These are phyloP conservation scores for Pemphigus obesinymphae DNA, from an alignment of 1,140 invertebrate genomes.

Conservation along the genomic window DNA sequence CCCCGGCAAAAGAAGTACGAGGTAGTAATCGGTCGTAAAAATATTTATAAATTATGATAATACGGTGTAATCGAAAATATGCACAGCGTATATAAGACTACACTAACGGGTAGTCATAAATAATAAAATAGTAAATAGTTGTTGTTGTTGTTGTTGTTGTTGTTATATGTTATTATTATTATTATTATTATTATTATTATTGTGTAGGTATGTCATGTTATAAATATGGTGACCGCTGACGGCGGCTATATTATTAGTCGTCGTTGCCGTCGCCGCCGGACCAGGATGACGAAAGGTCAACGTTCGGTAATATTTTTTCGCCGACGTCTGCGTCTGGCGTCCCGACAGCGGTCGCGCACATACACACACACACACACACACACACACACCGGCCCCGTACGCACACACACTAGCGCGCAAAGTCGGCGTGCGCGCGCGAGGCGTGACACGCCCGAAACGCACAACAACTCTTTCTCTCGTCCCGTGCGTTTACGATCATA, in stretches of 20 bases:
- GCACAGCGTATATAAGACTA: too few species aligned
- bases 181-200: background rate
- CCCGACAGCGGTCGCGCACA: background rate
- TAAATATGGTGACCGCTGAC: too few species aligned
- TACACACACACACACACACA: background rate
- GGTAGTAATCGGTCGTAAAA: too few species aligned
- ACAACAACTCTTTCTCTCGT: too few species aligned
- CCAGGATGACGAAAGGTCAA: slow-evolving; percentile 31
- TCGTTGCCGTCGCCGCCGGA: background rate
- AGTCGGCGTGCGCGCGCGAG: background rate
- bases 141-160: too few species aligned
- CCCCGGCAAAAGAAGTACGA: too few species aligned
- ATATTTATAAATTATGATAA: too few species aligned
- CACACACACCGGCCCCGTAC: background rate
- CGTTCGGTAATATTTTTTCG: slow-evolving; percentile 36
- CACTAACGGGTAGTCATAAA: too few species aligned
- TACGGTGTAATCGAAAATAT: too few species aligned
- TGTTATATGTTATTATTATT: too few species aligned
- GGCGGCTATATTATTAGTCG: background rate
- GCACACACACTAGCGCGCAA: background rate
- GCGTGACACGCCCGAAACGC: background rate
- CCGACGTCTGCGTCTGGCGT: slow-evolving; percentile 38
- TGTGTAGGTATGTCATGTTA: too few species aligned
- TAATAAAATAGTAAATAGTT: too few species aligned
- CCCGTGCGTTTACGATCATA: background rate